Percentiles rank a stretch among this genome's conserved stretches.
Conservation (phyloP, 2,113 vertebrate species). For the Sinocyclocheilus maitianheensis region DNA sequence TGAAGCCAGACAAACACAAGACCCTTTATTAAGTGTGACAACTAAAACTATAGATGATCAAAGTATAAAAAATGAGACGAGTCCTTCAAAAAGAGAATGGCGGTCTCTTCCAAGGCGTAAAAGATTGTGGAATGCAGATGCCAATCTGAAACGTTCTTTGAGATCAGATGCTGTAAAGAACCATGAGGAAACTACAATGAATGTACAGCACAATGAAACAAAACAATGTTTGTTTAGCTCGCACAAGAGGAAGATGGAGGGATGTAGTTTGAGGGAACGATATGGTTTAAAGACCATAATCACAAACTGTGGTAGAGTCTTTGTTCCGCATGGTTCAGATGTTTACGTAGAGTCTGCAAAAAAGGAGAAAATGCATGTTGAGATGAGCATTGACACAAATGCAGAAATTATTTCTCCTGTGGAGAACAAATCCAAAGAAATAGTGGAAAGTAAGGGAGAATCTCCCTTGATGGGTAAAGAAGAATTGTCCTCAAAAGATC, state of each 20-base stretch:
- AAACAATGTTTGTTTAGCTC: conserved; percentile 8
- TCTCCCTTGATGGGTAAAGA: neutral
- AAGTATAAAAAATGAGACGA: neutral
- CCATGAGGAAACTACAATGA: neutral
- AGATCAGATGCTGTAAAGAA: conserved; percentile 25
- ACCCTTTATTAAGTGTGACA: conserved; percentile 18
- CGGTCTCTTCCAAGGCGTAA: conserved; percentile 58
- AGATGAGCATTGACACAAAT: neutral
- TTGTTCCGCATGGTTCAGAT: conserved; percentile 72
- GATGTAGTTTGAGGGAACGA: conserved; percentile 68
- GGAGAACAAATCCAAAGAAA: conserved; percentile 19
- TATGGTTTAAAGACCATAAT: conserved; percentile 73
- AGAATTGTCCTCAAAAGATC: neutral
- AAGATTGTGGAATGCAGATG: conserved; percentile 52
- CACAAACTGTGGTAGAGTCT: conserved; percentile 73
- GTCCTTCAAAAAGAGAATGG: conserved; percentile 46
- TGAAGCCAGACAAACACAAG: neutral
- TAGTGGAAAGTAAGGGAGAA: neutral
- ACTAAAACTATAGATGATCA: conserved; percentile 47
- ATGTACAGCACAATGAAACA: neutral
- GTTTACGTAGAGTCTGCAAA: conserved; percentile 54
- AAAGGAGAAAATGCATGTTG: conserved; percentile 21
- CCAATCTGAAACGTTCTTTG: conserved; percentile 45
- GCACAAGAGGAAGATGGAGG: conserved; percentile 66
- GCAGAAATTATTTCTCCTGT: conserved; percentile 6